These are phyloP conservation scores for Cyanoderma ruficeps DNA, from an alignment of 2,113 vertebrate species.

Conservation along the genomic window DNA sequence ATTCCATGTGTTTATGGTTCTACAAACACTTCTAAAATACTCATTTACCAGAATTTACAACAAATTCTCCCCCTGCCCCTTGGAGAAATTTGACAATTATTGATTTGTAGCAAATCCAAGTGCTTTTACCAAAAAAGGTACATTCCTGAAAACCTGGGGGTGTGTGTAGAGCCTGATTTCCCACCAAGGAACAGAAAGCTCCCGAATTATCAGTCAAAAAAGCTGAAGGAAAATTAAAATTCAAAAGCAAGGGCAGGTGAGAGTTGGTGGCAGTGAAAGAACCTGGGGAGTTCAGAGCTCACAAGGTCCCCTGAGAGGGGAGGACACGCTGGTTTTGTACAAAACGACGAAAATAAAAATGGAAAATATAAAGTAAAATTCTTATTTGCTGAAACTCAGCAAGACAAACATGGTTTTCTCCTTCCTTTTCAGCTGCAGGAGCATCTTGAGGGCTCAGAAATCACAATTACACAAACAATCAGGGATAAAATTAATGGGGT, in stretches of 20 bases:
- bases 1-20: not conserved
- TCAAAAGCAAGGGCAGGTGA: not conserved
- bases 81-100: not conserved
- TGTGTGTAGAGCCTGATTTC: accelerated
- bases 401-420: accelerated
- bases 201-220: not conserved
- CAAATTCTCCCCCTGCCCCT: not conserved
- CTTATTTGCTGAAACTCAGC: not conserved
- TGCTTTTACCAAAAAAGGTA: not conserved
- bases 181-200: accelerated
- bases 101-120: not conserved
- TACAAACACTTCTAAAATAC: accelerated
- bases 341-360: not conserved
- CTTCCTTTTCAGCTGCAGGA: not conserved
- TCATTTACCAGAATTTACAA: not conserved
- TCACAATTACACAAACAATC: accelerated
- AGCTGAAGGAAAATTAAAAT: not conserved
- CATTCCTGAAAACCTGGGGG: accelerated
- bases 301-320: not conserved
- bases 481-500: accelerated
- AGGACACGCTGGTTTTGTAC: not conserved
- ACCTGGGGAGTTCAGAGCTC: not conserved
- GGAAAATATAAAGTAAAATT: accelerated
- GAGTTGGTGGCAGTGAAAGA: not conserved
- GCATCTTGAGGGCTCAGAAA: accelerated